Percentiles rank a stretch among this genome's conserved stretches.
phyloP scores from a whole-genome alignment of 2,797 vertebrate genomes.

The Tenualosa thibaudeaui region DNA sequence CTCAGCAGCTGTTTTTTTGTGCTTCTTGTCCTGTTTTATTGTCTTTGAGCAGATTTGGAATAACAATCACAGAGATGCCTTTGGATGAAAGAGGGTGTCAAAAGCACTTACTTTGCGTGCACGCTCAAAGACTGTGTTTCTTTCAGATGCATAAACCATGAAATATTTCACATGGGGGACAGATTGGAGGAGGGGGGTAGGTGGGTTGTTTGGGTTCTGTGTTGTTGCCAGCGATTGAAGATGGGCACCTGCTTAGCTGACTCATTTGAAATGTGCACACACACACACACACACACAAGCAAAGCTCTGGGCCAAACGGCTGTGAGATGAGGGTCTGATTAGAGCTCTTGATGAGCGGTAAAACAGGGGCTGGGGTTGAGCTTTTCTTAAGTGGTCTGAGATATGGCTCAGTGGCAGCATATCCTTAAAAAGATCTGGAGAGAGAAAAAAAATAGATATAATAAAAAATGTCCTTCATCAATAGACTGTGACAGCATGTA shows the following conservation, averaged over 20 bases:
- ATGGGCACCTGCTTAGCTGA: background rate
- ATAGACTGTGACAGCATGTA: background rate
- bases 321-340: background rate
- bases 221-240: background rate
- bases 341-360: constrained; percentile 23
- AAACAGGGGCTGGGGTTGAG: constrained; percentile 17
- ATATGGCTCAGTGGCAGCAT: background rate
- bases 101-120: background rate
- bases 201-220: background rate
- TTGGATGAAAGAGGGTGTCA: background rate
- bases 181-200: background rate
- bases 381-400: constrained; percentile 1
- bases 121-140: background rate
- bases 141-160: background rate
- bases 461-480: constrained; percentile 10
- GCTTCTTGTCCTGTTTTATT: background rate
- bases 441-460: background rate
- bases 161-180: background rate
- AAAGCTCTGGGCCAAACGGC: background rate
- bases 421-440: background rate
- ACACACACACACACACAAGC: background rate
- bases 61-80: background rate
- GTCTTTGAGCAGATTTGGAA: background rate
- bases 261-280: background rate
- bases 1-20: background rate